Base-by-base conservation (phyloP, 2,113 vertebrate species). In the Raja brachyura region DNA sequence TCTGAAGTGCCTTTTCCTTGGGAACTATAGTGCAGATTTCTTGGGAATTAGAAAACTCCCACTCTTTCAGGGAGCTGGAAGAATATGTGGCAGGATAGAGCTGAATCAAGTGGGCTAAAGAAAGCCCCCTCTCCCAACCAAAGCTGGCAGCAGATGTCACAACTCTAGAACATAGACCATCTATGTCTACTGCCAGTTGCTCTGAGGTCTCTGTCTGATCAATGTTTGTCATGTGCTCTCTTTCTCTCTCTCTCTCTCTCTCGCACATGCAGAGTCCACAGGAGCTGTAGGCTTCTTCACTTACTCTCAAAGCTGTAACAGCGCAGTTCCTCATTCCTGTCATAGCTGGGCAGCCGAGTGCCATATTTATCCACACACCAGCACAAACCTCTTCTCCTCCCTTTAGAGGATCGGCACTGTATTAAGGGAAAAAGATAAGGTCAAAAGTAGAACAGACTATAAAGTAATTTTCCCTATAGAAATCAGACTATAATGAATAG, bases 281-380 rank as follows among this genome's bases (percentile, higher is more conserved):
- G 94, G 94, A 94, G 93, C 93, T 74, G 39, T 93, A 18, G 56
- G 4, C 16, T 94, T 14, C 33, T 95, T 95, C 97, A 99, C 94
- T 98, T 97, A 96, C 96, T 98, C 94, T 98, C 97, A 93, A 96
- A 93, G 94, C 96, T 96, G 94, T 97, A 98, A 95, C 98, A 97
- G 93, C 97, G 97, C 94, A 96, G 94, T 28, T 97, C 97, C 66
- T 96, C 98, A 94, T 97, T 97, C 79, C 95, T 95, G 31, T 97
- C 95, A 14, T 97, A 97, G 10, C 97, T 97, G 0, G 97, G 98
- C 93, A 99, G 95, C 0, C 97, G 96, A 94, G 98, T 97, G 59
- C 98, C 98, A 0, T 98, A 99, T 95, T 98, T 98, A 95, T 99
- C 98, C 96, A 99, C 98, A 0, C 98, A 98, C 98, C 98, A 99